phyloP scores from a whole-genome alignment of 2,888 invertebrate genomes.

The Pheosia tremula region DNA sequence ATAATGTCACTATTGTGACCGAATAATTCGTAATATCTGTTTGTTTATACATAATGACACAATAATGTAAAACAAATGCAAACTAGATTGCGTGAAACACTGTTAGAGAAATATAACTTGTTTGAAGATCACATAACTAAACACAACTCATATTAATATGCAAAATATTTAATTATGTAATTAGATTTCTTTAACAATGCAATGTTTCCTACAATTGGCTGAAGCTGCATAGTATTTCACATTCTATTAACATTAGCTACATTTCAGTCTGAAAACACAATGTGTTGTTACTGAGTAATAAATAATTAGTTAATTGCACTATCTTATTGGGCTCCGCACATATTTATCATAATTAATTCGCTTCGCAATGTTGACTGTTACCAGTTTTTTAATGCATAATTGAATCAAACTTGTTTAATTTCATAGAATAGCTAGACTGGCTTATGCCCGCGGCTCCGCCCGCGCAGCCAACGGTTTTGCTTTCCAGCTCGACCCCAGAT shows the following conservation, averaged over 20 bases:
- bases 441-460: too few relatives aligned
- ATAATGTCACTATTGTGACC: conserved; percentile 31
- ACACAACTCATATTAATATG: too few relatives aligned
- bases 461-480: too few relatives aligned
- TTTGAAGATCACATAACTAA: too few relatives aligned
- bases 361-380: conserved; percentile 39
- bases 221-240: conserved; percentile 20
- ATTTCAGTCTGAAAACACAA: conserved; percentile 31
- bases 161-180: background rate
- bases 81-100: conserved; percentile 25
- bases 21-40: conserved; percentile 28
- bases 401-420: background rate
- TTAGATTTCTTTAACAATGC: conserved; percentile 27
- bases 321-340: conserved; percentile 34
- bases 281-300: conserved; percentile 24
- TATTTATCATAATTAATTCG: background rate
- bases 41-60: conserved; percentile 16
- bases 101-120: conserved; percentile 22
- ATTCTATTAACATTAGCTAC: conserved; percentile 11
- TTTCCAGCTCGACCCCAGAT: too few relatives aligned
- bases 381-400: background rate
- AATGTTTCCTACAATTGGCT: conserved; percentile 10
- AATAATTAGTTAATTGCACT: conserved; percentile 41
- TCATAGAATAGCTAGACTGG: too few relatives aligned
- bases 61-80: conserved; percentile 25